Evolutionary conservation across 2,113 vertebrate genomes (phyloP).

Genomic region (Zootoca vivipara): DNA sequence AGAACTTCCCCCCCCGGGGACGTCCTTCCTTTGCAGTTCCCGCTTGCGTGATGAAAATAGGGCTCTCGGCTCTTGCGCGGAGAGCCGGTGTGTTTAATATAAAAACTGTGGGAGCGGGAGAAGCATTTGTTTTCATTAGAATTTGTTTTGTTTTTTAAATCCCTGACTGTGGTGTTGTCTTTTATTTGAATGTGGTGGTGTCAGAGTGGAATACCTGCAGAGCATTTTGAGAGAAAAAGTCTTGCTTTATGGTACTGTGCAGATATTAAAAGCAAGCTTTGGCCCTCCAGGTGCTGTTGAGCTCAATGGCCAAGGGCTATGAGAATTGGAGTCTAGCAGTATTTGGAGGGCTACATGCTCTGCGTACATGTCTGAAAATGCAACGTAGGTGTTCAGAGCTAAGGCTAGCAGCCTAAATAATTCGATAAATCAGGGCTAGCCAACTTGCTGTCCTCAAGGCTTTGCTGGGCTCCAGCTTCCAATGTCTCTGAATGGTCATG

Average conservation of each 20-base stretch:
- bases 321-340: too few relatives aligned
- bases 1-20: conserved; percentile 8
- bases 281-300: too few relatives aligned
- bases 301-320: too few relatives aligned
- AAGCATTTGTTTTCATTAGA: conserved; percentile 57
- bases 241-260: conserved; percentile 12
- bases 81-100: conserved; percentile 13
- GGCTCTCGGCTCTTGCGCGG: conserved; percentile 14
- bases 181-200: conserved; percentile 63
- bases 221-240: conserved; percentile 38
- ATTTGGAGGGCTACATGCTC: too few relatives aligned
- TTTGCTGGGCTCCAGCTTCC: too few relatives aligned
- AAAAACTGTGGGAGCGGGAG: conserved; percentile 18
- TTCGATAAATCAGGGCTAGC: conserved; percentile 28
- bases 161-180: conserved; percentile 64
- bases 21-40: not conserved
- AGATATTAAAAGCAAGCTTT: not conserved
- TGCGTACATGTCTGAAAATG: too few relatives aligned
- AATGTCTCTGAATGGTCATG: too few relatives aligned
- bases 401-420: conserved; percentile 55
- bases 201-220: conserved; percentile 25
- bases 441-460: too few relatives aligned
- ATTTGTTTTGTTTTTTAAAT: conserved; percentile 57
- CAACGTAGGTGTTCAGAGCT: conserved; percentile 30
- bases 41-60: conserved; percentile 40